Evolutionary conservation across 1,140 invertebrate species (phyloP), one percentile per base, ranked within the genome.

Genomic region (Rhagoletis pomonella): DNA sequence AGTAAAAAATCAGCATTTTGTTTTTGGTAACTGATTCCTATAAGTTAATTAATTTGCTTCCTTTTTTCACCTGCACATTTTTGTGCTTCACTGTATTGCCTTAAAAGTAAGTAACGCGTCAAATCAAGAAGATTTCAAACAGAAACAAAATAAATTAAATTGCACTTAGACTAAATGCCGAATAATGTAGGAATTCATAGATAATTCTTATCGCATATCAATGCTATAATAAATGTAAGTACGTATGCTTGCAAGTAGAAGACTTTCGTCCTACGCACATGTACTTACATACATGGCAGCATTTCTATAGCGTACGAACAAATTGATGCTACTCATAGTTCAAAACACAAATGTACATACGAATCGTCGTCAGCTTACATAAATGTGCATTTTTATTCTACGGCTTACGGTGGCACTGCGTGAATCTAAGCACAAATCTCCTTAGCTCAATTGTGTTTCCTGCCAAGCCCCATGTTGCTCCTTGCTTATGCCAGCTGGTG

Each of bases 321-420:
- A 42, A 29, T 73, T 73, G 42, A 4, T 17, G 12, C 14, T 73
- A 73, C 39, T 44, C 39, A 42, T 73, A 73, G 67, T 44, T 47
- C 12, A n/a, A 73, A 29, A 73, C 44, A 73, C 5, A 73, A 14
- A 39, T n/a, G n/a, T 17, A 73, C 12, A 10, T 47, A 47, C 67
- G 44, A 73, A 47, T 73, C 14, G 67, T 0, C 14, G 67, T 0
- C 14, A 73, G 67, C 39, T 73, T 73, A 44, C 67, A 17, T 29
- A 73, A 73, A 47, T 73, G 67, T 17, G 42, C 42, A 47, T 73
- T 73, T 69, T 73, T 73, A 73, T 73, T 47, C 44, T 12, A 73
- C 44, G 10, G 42, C 67, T 39, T 14, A 44, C 42, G 44, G 67
- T 1, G 12, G 17, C 14, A 44, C 42, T 73, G n/a, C 67, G 39